phyloP scores from a whole-genome alignment of 2,888 invertebrate species.

The Ischnus inquisitorius region DNA sequence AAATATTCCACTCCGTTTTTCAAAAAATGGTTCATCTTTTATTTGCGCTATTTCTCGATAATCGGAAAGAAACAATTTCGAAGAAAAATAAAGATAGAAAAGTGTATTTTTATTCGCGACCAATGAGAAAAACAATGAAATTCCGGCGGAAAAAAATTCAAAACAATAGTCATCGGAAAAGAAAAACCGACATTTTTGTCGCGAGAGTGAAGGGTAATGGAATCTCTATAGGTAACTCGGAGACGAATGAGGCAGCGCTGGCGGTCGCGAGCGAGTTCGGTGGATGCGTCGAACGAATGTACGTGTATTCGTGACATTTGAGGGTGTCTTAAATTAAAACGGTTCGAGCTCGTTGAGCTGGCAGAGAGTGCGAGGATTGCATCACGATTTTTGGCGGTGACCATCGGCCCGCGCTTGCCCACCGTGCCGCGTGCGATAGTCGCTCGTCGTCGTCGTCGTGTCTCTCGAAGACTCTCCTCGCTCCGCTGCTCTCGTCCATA shows the following conservation, averaged over 20 bases:
- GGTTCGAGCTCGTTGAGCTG: slow-evolving; percentile 53
- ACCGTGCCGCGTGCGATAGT: slow-evolving; percentile 46
- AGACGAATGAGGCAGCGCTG: neutral
- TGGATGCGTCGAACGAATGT: slow-evolving; percentile 33
- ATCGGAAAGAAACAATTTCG: too few species aligned
- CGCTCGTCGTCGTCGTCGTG: neutral
- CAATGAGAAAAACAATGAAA: too few species aligned
- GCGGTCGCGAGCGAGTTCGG: slow-evolving; percentile 1
- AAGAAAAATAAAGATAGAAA: too few species aligned
- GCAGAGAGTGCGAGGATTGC: slow-evolving; percentile 64
- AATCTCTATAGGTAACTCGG: too few species aligned
- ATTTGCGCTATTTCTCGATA: too few species aligned
- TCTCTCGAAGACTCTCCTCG: neutral
- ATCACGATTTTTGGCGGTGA: slow-evolving; percentile 69
- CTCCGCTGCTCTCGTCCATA: neutral
- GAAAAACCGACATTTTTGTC: too few species aligned
- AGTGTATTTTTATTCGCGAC: too few species aligned
- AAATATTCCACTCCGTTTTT: too few species aligned
- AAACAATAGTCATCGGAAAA: too few species aligned
- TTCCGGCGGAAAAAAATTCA: too few species aligned
- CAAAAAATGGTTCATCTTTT: too few species aligned
- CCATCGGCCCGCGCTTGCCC: slow-evolving; percentile 25
- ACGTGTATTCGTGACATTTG: slow-evolving; percentile 81
- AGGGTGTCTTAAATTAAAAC: slow-evolving; percentile 84
- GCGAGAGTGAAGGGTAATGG: too few species aligned